Percentiles rank a stretch among this genome's conserved stretches.
phyloP scores from a whole-genome alignment of 2,888 invertebrate species.

The Melinaea menophilus region DNA sequence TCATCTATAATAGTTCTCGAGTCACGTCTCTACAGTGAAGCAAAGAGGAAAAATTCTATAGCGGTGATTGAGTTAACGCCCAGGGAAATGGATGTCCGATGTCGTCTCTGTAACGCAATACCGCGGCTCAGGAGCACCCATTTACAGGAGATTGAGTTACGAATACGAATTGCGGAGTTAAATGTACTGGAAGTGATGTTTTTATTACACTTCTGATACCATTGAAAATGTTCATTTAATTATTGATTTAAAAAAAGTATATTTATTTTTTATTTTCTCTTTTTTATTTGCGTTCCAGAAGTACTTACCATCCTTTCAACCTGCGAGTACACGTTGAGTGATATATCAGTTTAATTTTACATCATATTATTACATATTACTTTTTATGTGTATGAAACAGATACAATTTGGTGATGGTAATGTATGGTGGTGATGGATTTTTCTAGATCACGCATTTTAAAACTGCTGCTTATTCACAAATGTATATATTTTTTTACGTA shows the following conservation, averaged over 20 bases:
- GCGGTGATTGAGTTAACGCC: slow-evolving; percentile 68
- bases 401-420: too few species aligned
- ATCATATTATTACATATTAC: neutral
- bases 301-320: too few species aligned
- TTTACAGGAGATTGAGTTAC: slow-evolving; percentile 61
- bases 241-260: too few species aligned
- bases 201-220: too few species aligned
- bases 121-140: slow-evolving; percentile 50
- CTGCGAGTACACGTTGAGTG: too few species aligned
- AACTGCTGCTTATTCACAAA: neutral
- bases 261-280: too few species aligned
- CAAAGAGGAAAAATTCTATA: slow-evolving; percentile 56
- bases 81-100: slow-evolving; percentile 59
- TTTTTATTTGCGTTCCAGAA: too few species aligned
- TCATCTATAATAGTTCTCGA: slow-evolving; percentile 12
- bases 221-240: too few species aligned
- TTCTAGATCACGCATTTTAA: too few species aligned
- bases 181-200: slow-evolving; percentile 7
- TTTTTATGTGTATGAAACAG: neutral
- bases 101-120: slow-evolving; percentile 65
- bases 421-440: too few species aligned
- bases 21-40: slow-evolving; percentile 20
- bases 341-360: too few species aligned
- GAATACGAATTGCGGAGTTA: slow-evolving; percentile 25
- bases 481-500: slow-evolving; percentile 5